Percentiles rank a stretch among this genome's conserved stretches.
phyloP scores from a whole-genome alignment of 2,113 vertebrate species.

The Pao palembangensis region DNA sequence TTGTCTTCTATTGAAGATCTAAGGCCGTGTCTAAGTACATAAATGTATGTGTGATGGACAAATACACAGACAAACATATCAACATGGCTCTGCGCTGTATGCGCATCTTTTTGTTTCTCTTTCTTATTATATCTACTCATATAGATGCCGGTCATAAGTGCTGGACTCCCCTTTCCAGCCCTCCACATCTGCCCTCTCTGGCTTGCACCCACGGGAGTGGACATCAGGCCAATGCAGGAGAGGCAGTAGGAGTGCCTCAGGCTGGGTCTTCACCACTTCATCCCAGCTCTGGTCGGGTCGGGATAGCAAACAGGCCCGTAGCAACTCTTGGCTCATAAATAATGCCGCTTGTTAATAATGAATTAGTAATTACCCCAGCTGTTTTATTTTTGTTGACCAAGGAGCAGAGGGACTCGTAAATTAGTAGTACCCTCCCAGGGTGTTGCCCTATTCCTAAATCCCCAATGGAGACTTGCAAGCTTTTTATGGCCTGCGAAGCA shows the following conservation, averaged over 20 bases:
- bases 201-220: constrained; percentile 61
- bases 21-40: not conserved
- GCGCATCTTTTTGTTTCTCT: constrained; percentile 3
- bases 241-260: constrained; percentile 69
- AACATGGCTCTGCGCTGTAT: not conserved
- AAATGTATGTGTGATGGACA: constrained; percentile 8
- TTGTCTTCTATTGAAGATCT: no score
- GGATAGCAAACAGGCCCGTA: constrained; percentile 62
- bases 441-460: constrained; percentile 37
- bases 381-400: constrained; percentile 73
- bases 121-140: constrained; percentile 15
- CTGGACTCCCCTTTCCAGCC: constrained; percentile 31
- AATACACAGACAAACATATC: constrained; percentile 4
- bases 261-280: constrained; percentile 68
- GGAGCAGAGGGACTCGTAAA: constrained; percentile 64
- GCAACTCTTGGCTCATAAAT: constrained; percentile 74
- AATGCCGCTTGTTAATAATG: constrained; percentile 77
- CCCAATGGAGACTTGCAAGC: constrained; percentile 36
- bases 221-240: constrained; percentile 51
- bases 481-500: constrained; percentile 55
- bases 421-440: constrained; percentile 51
- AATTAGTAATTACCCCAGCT: constrained; percentile 78
- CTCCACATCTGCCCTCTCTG: constrained; percentile 39
- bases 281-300: constrained; percentile 62
- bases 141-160: constrained; percentile 57